Conservation (phyloP, 1,140 invertebrate species). For the Amphibalanus amphitrite region DNA sequence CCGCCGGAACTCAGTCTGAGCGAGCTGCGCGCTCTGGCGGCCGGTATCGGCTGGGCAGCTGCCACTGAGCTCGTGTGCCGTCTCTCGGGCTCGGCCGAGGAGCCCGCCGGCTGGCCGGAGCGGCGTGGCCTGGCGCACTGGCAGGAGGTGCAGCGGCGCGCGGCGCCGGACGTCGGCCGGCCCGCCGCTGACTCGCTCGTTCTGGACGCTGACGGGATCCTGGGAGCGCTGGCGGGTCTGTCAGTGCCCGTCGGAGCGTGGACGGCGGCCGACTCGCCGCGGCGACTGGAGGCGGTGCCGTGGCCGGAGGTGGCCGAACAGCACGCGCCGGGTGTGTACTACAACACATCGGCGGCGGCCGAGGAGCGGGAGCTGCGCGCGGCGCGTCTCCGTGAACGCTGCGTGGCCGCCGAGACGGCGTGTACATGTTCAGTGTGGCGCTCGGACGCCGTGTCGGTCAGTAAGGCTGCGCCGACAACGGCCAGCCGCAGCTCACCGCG, state of each 20-base stretch:
- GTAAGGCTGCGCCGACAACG: not conserved
- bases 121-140: not conserved
- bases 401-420: not conserved
- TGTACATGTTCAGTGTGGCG: conserved; percentile 1
- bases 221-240: not conserved
- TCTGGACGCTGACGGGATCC: not conserved
- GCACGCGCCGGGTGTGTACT: not conserved
- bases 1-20: not conserved
- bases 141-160: not conserved
- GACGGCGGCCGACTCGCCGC: not conserved
- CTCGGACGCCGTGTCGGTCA: not conserved
- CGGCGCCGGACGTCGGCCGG: too few species aligned
- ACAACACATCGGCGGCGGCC: not conserved
- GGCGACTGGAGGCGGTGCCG: not conserved
- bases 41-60: not conserved
- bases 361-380: not conserved
- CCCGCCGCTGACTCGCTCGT: not conserved
- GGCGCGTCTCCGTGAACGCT: not conserved
- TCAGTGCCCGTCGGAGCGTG: not conserved
- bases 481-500: not conserved
- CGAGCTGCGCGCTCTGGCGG: not conserved
- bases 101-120: not conserved
- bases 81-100: not conserved
- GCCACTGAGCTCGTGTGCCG: not conserved
- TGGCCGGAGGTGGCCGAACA: not conserved